Conservation (phyloP, 2,888 invertebrate genomes). For the Eueremaeus valkanovi region DNA sequence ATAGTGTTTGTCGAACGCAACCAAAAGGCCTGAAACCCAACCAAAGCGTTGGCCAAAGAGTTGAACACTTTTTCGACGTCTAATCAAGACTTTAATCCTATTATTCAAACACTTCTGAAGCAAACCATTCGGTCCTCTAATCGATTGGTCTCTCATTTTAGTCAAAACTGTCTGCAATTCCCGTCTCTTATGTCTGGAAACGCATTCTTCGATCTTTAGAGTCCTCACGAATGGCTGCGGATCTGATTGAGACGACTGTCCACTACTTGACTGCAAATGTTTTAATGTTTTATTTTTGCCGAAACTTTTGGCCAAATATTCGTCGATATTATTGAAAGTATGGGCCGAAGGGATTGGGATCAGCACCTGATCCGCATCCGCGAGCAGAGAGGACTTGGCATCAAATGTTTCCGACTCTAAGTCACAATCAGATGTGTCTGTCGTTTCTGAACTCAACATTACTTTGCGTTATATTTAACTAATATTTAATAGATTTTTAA, state of each 20-base stretch:
- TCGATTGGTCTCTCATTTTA: constrained; percentile 27
- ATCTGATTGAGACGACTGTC: neutral
- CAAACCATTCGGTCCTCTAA: constrained; percentile 35
- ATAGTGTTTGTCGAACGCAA: constrained; percentile 90
- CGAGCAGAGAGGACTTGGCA: constrained; percentile 40
- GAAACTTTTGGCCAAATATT: constrained; percentile 43
- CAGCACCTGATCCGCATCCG: constrained; percentile 14
- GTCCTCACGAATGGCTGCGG: constrained; percentile 3
- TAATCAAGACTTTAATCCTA: constrained; percentile 34
- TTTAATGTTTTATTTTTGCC: constrained; percentile 22
- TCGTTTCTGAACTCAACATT: neutral
- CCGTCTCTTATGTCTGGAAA: neutral
- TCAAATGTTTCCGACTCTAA: constrained; percentile 48
- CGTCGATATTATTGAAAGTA: constrained; percentile 42
- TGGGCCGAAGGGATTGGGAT: constrained; percentile 37
- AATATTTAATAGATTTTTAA: no score
- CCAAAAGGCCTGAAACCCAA: constrained; percentile 53
- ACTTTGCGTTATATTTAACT: no score
- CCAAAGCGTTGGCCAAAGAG: constrained; percentile 18
- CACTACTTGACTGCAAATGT: neutral
- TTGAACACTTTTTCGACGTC: constrained; percentile 35
- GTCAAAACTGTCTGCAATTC: constrained; percentile 32
- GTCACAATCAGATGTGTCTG: constrained; percentile 50
- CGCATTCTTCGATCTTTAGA: neutral
- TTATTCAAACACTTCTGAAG: constrained; percentile 25